These are phyloP conservation scores for Diogma glabrata DNA, from an alignment of 2,888 invertebrate species.

Conservation along the genomic window DNA sequence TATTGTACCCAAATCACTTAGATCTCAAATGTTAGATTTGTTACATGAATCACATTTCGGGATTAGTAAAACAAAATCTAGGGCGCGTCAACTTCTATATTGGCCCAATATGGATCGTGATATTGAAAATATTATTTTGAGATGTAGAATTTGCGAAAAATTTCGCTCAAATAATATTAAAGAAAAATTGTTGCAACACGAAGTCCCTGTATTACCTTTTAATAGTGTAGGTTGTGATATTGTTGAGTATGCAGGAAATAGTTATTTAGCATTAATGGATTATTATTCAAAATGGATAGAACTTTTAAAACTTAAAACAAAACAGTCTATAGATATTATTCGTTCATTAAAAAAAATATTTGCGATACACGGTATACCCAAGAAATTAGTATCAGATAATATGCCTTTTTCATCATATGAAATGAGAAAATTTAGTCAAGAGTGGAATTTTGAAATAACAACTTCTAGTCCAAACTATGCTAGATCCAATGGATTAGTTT, in stretches of 20 bases:
- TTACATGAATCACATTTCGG: slow-evolving; percentile 19
- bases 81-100: slow-evolving; percentile 12
- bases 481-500: slow-evolving; percentile 15
- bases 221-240: slow-evolving; percentile 18
- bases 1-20: slow-evolving; percentile 15
- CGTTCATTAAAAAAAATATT: slow-evolving; percentile 11
- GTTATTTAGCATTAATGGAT: slow-evolving; percentile 17
- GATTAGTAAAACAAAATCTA: slow-evolving; percentile 15
- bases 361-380: slow-evolving; percentile 17
- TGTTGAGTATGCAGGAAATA: slow-evolving; percentile 13
- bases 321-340: slow-evolving; percentile 6
- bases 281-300: slow-evolving; percentile 18
- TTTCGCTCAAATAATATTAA: slow-evolving; percentile 12
- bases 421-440: slow-evolving; percentile 12
- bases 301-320: slow-evolving; percentile 19
- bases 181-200: slow-evolving; percentile 18
- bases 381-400: slow-evolving; percentile 16
- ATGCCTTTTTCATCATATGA: slow-evolving; percentile 14
- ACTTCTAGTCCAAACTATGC: slow-evolving; percentile 15
- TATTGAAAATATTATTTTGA: background rate
- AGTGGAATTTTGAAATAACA: slow-evolving; percentile 14
- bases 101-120: background rate
- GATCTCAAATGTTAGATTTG: slow-evolving; percentile 15
- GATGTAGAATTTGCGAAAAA: background rate
- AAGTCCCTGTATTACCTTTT: slow-evolving; percentile 17